These are phyloP conservation scores for Nomada flava DNA, from an alignment of 2,888 invertebrate genomes.

Conservation along the genomic window DNA sequence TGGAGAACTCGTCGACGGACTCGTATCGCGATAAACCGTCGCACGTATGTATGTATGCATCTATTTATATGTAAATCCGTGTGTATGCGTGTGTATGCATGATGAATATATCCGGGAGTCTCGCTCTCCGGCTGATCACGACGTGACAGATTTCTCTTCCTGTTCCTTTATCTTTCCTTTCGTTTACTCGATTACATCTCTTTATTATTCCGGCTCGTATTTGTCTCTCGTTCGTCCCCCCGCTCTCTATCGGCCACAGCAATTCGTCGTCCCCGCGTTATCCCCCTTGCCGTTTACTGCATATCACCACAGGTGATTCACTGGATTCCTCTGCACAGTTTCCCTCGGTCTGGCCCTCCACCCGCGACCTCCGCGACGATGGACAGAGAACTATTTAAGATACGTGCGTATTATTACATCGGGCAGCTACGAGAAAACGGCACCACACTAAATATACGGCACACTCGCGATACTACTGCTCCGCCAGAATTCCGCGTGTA, in stretches of 20 bases:
- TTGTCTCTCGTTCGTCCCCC: slow-evolving; percentile 8
- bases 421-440: slow-evolving; percentile 30
- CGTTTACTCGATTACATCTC: slow-evolving; percentile 17
- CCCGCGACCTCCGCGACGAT: slow-evolving; percentile 51
- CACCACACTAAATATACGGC: slow-evolving; percentile 40
- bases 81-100: slow-evolving; percentile 57
- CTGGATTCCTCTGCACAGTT: slow-evolving; percentile 53
- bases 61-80: slow-evolving; percentile 58
- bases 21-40: slow-evolving; percentile 53
- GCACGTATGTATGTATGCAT: slow-evolving; percentile 34
- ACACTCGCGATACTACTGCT: slow-evolving; percentile 9
- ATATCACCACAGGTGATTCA: slow-evolving; percentile 54
- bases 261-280: slow-evolving; percentile 10
- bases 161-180: slow-evolving; percentile 56
- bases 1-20: slow-evolving; percentile 42
- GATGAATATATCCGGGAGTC: slow-evolving; percentile 66
- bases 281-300: slow-evolving; percentile 38
- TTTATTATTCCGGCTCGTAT: slow-evolving; percentile 9
- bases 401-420: slow-evolving; percentile 48
- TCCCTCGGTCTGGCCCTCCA: slow-evolving; percentile 49
- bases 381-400: slow-evolving; percentile 33
- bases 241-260: background rate
- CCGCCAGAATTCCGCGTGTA: background rate
- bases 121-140: slow-evolving; percentile 61
- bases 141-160: slow-evolving; percentile 56